A percentile compares a stretch with the other conserved stretches of the same genome.
phyloP scores from a whole-genome alignment of 2,797 vertebrate species.

The Cryptoblepharus egeriae region DNA sequence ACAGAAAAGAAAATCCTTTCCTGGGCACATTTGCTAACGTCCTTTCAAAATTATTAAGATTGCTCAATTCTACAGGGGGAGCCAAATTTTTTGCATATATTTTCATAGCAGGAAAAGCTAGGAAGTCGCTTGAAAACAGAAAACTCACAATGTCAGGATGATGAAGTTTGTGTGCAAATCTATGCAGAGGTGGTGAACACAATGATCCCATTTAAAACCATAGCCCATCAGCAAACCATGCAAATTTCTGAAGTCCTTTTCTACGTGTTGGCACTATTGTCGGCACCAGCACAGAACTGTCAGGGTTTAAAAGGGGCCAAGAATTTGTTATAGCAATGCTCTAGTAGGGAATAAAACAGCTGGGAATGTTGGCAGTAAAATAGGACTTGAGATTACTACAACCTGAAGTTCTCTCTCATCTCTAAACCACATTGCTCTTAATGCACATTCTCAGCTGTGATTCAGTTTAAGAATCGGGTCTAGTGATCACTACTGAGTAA shows the following conservation, averaged over 20 bases:
- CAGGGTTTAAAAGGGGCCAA: conserved; percentile 3
- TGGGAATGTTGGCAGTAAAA: conserved; percentile 2
- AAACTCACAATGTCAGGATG: background rate
- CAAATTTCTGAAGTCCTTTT: background rate
- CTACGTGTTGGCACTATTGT: background rate
- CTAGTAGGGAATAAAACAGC: conserved; percentile 11
- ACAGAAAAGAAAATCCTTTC: conserved; percentile 28
- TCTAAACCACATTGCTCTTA: background rate
- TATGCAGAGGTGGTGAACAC: background rate
- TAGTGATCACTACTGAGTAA: background rate
- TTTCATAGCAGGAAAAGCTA: background rate
- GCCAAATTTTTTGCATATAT: background rate
- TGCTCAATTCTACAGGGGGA: conserved; percentile 30
- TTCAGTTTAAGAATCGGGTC: background rate
- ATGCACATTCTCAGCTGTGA: background rate
- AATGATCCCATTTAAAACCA: background rate
- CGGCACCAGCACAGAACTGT: background rate
- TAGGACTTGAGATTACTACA: background rate
- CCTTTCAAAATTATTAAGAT: conserved; percentile 13
- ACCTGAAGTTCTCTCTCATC: background rate
- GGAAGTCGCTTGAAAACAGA: background rate
- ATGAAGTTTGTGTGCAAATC: background rate
- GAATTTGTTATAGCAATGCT: background rate
- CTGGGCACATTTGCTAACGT: conserved; percentile 12
- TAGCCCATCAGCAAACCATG: background rate